Evolutionary conservation across 1,140 invertebrate species (phyloP).

Genomic region (Dryas iulia): DNA sequence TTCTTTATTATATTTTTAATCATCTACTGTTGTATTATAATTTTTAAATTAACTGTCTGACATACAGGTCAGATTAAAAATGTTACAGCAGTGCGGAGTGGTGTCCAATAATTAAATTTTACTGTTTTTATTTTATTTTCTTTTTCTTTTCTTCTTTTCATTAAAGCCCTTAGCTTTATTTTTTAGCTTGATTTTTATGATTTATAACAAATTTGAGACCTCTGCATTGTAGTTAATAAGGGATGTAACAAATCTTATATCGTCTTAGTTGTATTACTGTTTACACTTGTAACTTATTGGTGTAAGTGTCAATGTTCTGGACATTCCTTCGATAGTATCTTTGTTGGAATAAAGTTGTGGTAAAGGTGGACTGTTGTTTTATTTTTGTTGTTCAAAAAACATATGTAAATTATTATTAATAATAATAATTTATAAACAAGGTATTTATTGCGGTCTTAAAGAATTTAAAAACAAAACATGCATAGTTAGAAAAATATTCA

Average conservation of each 20-base stretch:
- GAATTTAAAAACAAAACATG: too few species aligned
- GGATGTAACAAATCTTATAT: background rate
- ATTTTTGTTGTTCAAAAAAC: background rate
- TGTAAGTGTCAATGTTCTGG: background rate
- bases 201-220: background rate
- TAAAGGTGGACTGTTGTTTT: constrained; percentile 39
- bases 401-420: background rate
- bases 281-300: constrained; percentile 25
- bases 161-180: background rate
- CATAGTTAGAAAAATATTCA: too few species aligned
- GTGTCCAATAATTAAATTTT: too few species aligned
- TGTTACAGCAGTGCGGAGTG: too few species aligned
- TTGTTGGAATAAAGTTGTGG: constrained; percentile 59
- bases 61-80: too few species aligned
- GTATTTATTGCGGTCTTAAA: too few species aligned
- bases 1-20: background rate
- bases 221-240: background rate
- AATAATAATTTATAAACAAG: too few species aligned
- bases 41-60: too few species aligned
- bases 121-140: background rate
- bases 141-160: background rate
- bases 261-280: background rate
- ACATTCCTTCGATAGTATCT: constrained; percentile 38
- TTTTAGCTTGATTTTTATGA: background rate
- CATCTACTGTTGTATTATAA: background rate